phyloP scores from a whole-genome alignment of 2,888 invertebrate species.

The Koerneria pararmatus region DNA sequence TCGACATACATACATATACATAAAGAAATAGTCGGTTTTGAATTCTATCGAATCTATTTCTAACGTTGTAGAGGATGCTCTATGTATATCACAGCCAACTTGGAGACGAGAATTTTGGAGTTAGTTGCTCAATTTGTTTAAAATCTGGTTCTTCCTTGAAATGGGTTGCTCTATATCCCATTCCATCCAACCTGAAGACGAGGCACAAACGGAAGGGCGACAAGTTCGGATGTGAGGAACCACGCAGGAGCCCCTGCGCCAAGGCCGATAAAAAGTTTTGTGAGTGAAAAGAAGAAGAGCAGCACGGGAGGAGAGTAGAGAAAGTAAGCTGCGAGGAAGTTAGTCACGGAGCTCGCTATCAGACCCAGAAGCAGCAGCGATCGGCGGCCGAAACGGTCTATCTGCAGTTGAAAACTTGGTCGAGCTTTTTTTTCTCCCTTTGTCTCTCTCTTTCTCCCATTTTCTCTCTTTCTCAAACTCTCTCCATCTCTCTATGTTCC shows the following conservation, averaged over 20 bases:
- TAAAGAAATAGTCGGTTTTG: no score
- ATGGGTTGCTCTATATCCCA: no score
- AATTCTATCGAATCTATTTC: no score
- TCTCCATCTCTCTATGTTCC: neutral
- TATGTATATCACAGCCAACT: no score
- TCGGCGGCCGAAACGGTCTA: constrained; percentile 51
- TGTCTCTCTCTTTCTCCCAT: neutral
- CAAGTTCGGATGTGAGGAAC: constrained; percentile 58
- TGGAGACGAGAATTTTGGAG: no score
- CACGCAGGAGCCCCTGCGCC: constrained; percentile 53
- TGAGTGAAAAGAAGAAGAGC: constrained; percentile 36
- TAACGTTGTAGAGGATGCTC: no score
- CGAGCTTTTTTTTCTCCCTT: constrained; percentile 7
- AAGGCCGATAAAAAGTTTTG: constrained; percentile 38
- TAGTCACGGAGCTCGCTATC: constrained; percentile 46
- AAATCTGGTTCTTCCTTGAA: no score
- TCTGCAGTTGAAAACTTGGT: constrained; percentile 29
- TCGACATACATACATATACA: no score
- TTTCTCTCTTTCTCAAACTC: neutral
- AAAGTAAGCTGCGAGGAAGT: constrained; percentile 43
- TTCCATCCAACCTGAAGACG: neutral
- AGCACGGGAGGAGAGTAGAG: constrained; percentile 29
- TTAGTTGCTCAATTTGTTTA: no score
- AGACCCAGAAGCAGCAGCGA: constrained; percentile 49
- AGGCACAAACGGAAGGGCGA: constrained; percentile 26